These are phyloP conservation scores for Druon quercuslanigerum DNA, from an alignment of 1,140 invertebrate species.

Conservation along the genomic window DNA sequence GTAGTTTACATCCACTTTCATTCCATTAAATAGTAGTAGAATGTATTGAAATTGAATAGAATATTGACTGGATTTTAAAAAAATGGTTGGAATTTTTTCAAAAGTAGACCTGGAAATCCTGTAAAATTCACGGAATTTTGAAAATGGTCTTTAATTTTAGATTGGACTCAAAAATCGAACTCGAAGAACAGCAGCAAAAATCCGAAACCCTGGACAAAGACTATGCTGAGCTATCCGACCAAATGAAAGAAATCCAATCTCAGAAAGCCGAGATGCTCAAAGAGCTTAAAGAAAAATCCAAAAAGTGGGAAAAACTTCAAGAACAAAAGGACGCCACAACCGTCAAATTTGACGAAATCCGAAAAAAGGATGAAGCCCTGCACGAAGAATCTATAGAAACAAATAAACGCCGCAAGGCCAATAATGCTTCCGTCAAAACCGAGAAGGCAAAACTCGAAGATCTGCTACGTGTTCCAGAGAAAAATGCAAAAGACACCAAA, in stretches of 20 bases:
- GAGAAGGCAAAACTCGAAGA: slow-evolving; percentile 81
- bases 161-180: slow-evolving; percentile 68
- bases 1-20: no score
- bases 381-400: slow-evolving; percentile 80
- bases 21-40: no score
- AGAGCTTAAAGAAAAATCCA: slow-evolving; percentile 78
- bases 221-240: slow-evolving; percentile 73
- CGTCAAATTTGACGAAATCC: slow-evolving; percentile 77
- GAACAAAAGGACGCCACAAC: slow-evolving; percentile 68
- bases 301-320: slow-evolving; percentile 71
- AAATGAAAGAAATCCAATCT: slow-evolving; percentile 76
- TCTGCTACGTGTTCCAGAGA: slow-evolving; percentile 81
- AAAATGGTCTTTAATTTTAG: slow-evolving; percentile 39
- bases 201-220: slow-evolving; percentile 77
- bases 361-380: slow-evolving; percentile 79
- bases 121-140: no score
- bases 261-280: slow-evolving; percentile 76
- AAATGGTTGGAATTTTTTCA: no score
- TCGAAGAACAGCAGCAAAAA: slow-evolving; percentile 74
- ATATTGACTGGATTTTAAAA: no score
- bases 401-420: slow-evolving; percentile 82
- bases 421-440: slow-evolving; percentile 66
- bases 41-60: no score
- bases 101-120: no score
- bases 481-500: slow-evolving; percentile 83